A percentile compares a stretch with the other conserved stretches of the same genome.
Conservation (phyloP, 1,140 invertebrate species). For the Megalonaias nervosa region DNA sequence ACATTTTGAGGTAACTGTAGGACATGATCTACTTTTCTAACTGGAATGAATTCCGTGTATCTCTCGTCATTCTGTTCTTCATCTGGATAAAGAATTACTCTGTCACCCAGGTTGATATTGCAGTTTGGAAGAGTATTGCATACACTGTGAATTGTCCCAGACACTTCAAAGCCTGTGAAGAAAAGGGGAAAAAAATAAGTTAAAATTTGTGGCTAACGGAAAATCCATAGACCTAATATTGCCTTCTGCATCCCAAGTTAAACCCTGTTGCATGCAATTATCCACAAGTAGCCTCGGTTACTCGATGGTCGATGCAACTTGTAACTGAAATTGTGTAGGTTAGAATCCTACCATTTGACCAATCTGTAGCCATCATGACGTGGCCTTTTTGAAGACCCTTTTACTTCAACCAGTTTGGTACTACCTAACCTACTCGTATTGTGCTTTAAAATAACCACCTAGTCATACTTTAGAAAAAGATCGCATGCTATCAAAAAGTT, state of each 20-base stretch:
- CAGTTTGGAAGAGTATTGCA: constrained; percentile 59
- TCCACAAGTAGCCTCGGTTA: no score
- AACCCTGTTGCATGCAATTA: background rate
- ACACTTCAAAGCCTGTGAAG: constrained; percentile 53
- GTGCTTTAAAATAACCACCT: no score
- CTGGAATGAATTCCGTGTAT: constrained; percentile 58
- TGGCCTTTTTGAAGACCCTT: no score
- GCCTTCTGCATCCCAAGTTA: background rate
- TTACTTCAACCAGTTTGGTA: no score
- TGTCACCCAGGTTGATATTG: constrained; percentile 57
- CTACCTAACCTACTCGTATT: no score
- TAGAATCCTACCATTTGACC: background rate
- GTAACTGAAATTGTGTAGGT: no score
- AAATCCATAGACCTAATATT: background rate
- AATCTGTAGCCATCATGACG: background rate
- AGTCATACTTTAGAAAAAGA: no score
- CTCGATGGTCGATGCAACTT: background rate
- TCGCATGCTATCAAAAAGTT: no score
- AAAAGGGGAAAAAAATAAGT: background rate
- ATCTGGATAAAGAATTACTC: constrained; percentile 57
- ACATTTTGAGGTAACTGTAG: constrained; percentile 58
- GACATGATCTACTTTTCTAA: constrained; percentile 50
- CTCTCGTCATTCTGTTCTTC: constrained; percentile 47
- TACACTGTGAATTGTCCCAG: constrained; percentile 58
- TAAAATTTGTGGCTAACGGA: background rate